Conservation (phyloP, 1,140 invertebrate species). For the Riptortus pedestris region DNA sequence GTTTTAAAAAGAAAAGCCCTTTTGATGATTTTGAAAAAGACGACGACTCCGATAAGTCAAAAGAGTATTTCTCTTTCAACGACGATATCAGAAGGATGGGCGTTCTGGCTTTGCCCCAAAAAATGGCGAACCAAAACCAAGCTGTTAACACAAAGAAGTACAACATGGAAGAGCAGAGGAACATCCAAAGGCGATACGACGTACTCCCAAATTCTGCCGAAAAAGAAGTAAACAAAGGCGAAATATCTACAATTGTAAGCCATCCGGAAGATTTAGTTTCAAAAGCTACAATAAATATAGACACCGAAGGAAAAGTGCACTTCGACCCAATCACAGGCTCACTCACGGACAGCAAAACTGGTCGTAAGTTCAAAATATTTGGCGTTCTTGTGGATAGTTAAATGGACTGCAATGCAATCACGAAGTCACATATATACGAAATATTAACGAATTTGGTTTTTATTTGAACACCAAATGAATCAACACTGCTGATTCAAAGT, state of each 20-base stretch:
- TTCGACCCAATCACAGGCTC: neutral
- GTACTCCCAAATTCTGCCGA: too few relatives aligned
- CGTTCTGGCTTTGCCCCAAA: neutral
- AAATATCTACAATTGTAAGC: neutral
- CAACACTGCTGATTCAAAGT: too few relatives aligned
- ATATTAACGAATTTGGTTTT: too few relatives aligned
- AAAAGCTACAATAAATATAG: neutral
- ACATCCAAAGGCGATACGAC: neutral
- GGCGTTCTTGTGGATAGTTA: slow-evolving; percentile 4
- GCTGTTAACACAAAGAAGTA: neutral
- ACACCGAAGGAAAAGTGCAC: neutral
- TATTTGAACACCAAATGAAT: too few relatives aligned
- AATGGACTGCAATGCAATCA: too few relatives aligned
- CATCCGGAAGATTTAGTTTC: neutral
- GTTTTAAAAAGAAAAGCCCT: neutral
- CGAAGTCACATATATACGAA: too few relatives aligned
- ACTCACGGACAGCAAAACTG: neutral
- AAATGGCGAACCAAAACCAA: neutral
- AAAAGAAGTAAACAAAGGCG: too few relatives aligned
- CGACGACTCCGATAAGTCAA: neutral
- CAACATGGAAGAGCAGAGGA: neutral
- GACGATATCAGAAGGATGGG: neutral
- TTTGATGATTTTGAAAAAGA: neutral
- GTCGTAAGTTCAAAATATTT: neutral
- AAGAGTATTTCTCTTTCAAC: neutral